Conservation (phyloP, 2,888 invertebrate species). For the Timema podura region DNA sequence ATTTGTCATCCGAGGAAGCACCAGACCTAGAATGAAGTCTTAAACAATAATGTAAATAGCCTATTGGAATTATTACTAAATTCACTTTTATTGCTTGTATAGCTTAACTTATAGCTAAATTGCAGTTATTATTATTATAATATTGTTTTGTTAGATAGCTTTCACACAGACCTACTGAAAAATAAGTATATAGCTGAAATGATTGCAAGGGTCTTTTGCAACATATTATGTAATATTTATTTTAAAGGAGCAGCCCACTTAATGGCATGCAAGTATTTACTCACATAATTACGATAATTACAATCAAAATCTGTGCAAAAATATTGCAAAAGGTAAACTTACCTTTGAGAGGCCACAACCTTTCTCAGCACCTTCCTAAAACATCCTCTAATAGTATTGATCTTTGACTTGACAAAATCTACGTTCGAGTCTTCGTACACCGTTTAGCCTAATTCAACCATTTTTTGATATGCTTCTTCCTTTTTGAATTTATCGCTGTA, state of each 20-base stretch:
- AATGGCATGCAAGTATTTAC: neutral
- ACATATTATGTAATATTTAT: neutral
- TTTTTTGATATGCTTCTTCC: neutral
- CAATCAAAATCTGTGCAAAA: neutral
- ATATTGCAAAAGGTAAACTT: no score
- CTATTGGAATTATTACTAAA: neutral
- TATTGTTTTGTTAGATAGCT: no score
- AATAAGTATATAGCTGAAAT: no score
- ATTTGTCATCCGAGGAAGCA: neutral
- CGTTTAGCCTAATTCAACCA: neutral
- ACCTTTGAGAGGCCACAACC: neutral
- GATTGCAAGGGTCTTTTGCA: neutral
- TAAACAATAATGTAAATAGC: neutral
- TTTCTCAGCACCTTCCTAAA: neutral
- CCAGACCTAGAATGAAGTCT: neutral
- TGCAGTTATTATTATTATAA: no score
- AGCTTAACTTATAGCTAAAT: no score
- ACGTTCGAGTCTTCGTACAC: neutral
- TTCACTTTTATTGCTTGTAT: no score
- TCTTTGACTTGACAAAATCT: neutral
- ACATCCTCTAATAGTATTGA: neutral
- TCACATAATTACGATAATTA: neutral
- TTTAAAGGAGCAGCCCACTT: neutral
- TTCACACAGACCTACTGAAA: no score
- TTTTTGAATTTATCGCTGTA: neutral